Evolutionary conservation across 23 tunicate species (phyloP).

Genomic region (Ascidia mentula): DNA sequence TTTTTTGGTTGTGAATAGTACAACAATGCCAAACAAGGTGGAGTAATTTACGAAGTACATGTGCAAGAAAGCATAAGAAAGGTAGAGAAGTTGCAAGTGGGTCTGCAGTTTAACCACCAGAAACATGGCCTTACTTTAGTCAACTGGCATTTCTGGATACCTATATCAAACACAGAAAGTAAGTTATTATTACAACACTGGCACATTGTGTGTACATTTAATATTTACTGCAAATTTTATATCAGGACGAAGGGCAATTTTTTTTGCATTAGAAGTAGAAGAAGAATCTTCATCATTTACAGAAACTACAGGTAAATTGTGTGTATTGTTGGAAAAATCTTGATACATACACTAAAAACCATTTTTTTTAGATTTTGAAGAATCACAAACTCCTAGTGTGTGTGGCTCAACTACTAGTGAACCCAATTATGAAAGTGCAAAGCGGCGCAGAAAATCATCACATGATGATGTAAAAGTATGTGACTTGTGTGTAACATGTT

Average conservation of each 20-base stretch:
- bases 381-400: too few species aligned
- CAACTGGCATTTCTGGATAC: constrained; percentile 34
- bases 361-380: too few species aligned
- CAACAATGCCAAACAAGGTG: constrained; percentile 17
- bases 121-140: constrained; percentile 27
- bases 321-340: too few species aligned
- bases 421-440: too few species aligned
- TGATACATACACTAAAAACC: too few species aligned
- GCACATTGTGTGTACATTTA: background rate
- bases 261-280: too few species aligned
- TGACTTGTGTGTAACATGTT: background rate
- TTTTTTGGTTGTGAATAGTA: constrained; percentile 1
- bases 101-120: background rate
- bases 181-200: background rate
- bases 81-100: background rate
- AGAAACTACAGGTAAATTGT: too few species aligned
- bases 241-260: background rate
- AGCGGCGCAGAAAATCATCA: too few species aligned
- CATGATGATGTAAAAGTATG: background rate
- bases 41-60: constrained; percentile 2
- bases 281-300: too few species aligned
- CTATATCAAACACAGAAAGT: constrained; percentile 21
- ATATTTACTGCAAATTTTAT: background rate
- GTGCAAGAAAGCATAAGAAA: constrained; percentile 5
- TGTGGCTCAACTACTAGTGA: too few species aligned